These are phyloP conservation scores for Subacronicta megacephala DNA, from an alignment of 2,888 invertebrate species.

Conservation along the genomic window DNA sequence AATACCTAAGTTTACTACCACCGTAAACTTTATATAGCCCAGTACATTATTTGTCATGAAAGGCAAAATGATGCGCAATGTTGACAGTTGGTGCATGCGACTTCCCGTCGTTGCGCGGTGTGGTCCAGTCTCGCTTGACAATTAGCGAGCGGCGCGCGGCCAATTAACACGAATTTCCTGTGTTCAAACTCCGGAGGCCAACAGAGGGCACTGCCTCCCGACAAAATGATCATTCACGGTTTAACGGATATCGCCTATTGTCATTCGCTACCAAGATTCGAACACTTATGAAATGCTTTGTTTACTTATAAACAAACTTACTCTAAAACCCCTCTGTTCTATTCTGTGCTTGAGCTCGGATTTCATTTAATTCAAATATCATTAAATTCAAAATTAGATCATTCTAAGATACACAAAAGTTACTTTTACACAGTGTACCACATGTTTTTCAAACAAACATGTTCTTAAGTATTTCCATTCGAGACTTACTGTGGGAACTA, in stretches of 20 bases:
- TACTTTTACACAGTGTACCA: neutral
- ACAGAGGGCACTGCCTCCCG: conserved; percentile 73
- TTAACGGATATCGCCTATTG: conserved; percentile 58
- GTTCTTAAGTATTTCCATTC: conserved; percentile 12
- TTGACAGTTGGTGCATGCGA: conserved; percentile 67
- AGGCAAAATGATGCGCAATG: conserved; percentile 46
- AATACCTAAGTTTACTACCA: conserved; percentile 40
- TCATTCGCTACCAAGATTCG: conserved; percentile 46
- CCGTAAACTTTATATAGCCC: conserved; percentile 15
- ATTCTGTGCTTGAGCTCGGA: too few relatives aligned
- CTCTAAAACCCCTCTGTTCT: too few relatives aligned
- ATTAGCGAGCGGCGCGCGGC: conserved; percentile 79
- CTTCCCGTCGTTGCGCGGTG: conserved; percentile 72
- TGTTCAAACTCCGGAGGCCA: conserved; percentile 74
- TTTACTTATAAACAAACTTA: conserved; percentile 23
- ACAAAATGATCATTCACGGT: conserved; percentile 62
- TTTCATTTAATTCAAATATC: too few relatives aligned
- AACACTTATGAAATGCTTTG: conserved; percentile 31
- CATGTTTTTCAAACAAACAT: conserved; percentile 4
- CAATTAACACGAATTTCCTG: conserved; percentile 89
- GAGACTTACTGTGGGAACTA: conserved; percentile 32
- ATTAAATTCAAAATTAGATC: too few relatives aligned
- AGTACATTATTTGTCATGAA: conserved; percentile 35
- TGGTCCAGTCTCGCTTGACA: conserved; percentile 80
- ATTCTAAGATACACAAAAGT: too few relatives aligned